Evolutionary conservation across 2,113 vertebrate species (phyloP).

Genomic region (Anguilla rostrata): DNA sequence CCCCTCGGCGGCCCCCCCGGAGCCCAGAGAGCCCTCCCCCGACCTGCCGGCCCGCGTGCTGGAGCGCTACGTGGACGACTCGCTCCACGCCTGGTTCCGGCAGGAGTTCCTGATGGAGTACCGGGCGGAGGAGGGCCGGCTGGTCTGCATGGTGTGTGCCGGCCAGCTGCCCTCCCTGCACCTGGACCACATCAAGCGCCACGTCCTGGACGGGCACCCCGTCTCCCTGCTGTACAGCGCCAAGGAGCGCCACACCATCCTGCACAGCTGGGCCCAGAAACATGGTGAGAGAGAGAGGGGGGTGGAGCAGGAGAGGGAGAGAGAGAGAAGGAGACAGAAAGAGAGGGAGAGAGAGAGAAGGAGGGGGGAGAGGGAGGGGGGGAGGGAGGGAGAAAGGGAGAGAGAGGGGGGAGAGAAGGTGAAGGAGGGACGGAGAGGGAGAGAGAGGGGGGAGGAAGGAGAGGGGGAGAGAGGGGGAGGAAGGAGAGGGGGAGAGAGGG

Average conservation of each 20-base stretch:
- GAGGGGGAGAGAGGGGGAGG: conserved; percentile 21
- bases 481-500: background rate
- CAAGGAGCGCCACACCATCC: conserved; percentile 79
- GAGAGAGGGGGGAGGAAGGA: background rate
- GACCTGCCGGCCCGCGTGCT: conserved; percentile 54
- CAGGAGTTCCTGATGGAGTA: conserved; percentile 92
- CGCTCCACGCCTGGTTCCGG: conserved; percentile 86
- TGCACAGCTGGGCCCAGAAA: conserved; percentile 80
- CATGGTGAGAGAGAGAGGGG: conserved; percentile 50
- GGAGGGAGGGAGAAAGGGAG: conserved; percentile 11
- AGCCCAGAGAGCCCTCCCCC: background rate
- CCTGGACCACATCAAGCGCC: conserved; percentile 85
- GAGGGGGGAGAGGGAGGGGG: too few relatives aligned
- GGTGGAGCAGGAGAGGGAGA: background rate
- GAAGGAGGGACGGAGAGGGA: background rate
- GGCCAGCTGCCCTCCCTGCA: conserved; percentile 79
- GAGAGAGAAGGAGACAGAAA: background rate
- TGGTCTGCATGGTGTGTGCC: conserved; percentile 87
- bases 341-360: background rate
- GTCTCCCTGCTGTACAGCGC: conserved; percentile 80
- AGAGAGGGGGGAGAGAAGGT: background rate
- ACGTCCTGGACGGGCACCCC: conserved; percentile 82
- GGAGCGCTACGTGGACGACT: conserved; percentile 85
- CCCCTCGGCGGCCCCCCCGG: conserved; percentile 1
- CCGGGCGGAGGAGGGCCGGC: conserved; percentile 74